These are phyloP conservation scores for Uloborus diversus DNA, from an alignment of 1,140 invertebrate genomes.

Conservation along the genomic window DNA sequence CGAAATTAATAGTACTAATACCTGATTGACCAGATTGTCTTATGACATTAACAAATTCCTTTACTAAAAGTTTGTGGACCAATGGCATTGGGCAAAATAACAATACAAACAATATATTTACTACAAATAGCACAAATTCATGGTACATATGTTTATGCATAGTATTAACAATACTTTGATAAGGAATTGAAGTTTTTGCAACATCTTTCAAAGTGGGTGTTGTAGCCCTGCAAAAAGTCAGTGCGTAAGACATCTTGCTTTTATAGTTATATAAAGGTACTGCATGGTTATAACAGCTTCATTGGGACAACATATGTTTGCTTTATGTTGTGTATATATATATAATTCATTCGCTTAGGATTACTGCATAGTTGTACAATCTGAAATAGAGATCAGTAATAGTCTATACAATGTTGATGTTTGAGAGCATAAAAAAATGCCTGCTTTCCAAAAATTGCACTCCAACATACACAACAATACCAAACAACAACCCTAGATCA, in stretches of 20 bases:
- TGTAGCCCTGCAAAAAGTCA: slow-evolving; percentile 46
- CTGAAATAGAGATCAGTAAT: slow-evolving; percentile 38
- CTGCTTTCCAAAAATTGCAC: slow-evolving; percentile 45
- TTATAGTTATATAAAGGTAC: slow-evolving; percentile 46
- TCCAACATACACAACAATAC: slow-evolving; percentile 27
- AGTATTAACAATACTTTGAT: slow-evolving; percentile 54
- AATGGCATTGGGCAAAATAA: background rate
- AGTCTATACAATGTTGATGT: slow-evolving; percentile 35
- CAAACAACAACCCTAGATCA: slow-evolving; percentile 18
- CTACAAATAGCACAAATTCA: slow-evolving; percentile 51
- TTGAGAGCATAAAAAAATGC: slow-evolving; percentile 35
- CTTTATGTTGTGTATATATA: slow-evolving; percentile 12
- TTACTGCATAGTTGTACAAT: slow-evolving; percentile 46
- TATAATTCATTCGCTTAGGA: slow-evolving; percentile 35
- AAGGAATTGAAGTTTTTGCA: slow-evolving; percentile 54
- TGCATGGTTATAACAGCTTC: slow-evolving; percentile 37
- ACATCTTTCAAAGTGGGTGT: slow-evolving; percentile 48
- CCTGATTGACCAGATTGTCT: background rate
- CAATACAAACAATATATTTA: slow-evolving; percentile 24
- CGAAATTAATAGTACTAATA: no score
- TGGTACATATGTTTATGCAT: slow-evolving; percentile 39
- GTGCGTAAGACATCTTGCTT: slow-evolving; percentile 22
- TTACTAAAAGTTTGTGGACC: background rate
- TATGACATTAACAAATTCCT: background rate
- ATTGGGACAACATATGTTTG: background rate